phyloP scores from a whole-genome alignment of 2,113 vertebrate genomes.

The Pleuronectes platessa region DNA sequence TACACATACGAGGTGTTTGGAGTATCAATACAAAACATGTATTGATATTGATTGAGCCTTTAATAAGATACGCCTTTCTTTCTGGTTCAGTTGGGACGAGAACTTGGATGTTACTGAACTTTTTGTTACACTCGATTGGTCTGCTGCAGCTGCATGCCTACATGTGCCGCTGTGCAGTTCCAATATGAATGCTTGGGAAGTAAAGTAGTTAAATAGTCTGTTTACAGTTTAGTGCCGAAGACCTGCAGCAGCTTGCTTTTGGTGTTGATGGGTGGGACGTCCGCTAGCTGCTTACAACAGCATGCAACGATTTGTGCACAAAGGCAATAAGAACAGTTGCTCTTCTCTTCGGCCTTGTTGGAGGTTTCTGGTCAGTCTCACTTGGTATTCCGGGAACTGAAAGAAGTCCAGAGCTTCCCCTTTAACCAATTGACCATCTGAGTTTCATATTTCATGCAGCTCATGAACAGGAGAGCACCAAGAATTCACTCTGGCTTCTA shows the following conservation, averaged over 20 bases:
- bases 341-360: constrained; percentile 8
- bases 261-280: constrained; percentile 8
- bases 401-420: constrained; percentile 23
- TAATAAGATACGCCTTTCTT: background rate
- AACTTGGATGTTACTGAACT: constrained; percentile 35
- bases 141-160: constrained; percentile 23
- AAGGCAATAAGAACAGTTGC: constrained; percentile 9
- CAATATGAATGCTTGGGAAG: constrained; percentile 7
- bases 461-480: background rate
- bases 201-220: background rate
- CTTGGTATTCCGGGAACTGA: constrained; percentile 28
- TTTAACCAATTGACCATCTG: constrained; percentile 46
- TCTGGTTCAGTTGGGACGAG: background rate
- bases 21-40: background rate
- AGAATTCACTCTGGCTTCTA: constrained; percentile 10
- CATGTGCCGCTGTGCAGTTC: constrained; percentile 1
- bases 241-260: background rate
- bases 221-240: constrained; percentile 1
- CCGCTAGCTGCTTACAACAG: constrained; percentile 5
- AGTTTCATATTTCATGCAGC: constrained; percentile 1
- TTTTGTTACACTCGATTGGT: constrained; percentile 34
- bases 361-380: constrained; percentile 37
- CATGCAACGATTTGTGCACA: background rate
- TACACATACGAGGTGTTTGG: constrained; percentile 19
- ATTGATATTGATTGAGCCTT: constrained; percentile 19